phyloP scores from a whole-genome alignment of 2,888 invertebrate species.

The Cryptocheilus praepositus region DNA sequence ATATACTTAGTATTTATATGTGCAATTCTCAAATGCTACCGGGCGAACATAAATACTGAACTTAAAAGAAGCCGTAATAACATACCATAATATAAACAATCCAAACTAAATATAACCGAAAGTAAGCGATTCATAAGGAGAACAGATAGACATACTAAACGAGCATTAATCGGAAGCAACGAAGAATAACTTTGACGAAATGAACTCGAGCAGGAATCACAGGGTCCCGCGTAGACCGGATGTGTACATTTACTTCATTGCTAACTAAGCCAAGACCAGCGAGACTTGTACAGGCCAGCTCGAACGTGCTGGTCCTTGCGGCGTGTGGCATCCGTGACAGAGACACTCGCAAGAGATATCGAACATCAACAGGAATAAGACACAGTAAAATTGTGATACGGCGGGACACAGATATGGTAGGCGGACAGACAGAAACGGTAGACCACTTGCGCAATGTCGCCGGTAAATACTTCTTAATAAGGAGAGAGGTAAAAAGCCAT shows the following conservation, averaged over 20 bases:
- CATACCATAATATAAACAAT: not conserved
- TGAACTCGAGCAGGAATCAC: too few species aligned
- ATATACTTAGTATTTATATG: slow-evolving; percentile 63
- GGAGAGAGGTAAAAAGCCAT: slow-evolving; percentile 59
- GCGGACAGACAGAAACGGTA: too few species aligned
- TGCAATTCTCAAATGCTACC: slow-evolving; percentile 53
- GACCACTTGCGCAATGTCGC: too few species aligned
- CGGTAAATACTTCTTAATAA: slow-evolving; percentile 15
- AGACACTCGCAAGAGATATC: not conserved
- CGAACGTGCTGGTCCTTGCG: slow-evolving; percentile 1
- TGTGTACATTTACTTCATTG: too few species aligned
- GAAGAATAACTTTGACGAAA: too few species aligned
- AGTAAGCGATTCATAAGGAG: not conserved
- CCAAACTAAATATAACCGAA: not conserved
- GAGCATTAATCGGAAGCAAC: too few species aligned
- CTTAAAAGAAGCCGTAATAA: too few species aligned
- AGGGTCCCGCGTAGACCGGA: too few species aligned
- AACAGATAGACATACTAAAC: not conserved
- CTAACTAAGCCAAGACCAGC: too few species aligned
- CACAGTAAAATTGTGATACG: too few species aligned
- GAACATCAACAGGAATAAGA: not conserved
- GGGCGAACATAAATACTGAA: not conserved
- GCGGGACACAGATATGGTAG: too few species aligned
- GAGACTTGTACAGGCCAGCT: too few species aligned
- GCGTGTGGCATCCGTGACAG: not conserved